phyloP scores from a whole-genome alignment of 2,113 vertebrate genomes.

The Eubucco bourcierii region DNA sequence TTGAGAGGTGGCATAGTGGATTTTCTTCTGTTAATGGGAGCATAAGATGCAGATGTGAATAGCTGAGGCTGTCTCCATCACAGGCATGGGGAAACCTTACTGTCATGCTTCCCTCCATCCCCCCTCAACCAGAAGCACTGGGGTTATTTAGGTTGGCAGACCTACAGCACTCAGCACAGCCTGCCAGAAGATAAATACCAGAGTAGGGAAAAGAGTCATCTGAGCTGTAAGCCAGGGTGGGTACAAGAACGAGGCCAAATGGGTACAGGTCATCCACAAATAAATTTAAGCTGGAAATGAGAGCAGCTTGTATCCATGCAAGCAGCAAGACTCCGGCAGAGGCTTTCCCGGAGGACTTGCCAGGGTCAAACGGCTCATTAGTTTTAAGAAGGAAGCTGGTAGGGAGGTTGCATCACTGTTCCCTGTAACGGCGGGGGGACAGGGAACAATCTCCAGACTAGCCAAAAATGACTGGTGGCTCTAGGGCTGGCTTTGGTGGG shows the following conservation, averaged over 20 bases:
- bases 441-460: background rate
- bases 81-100: background rate
- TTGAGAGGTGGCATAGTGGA: rapidly evolving
- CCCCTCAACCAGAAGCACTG: background rate
- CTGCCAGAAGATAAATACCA: conserved; percentile 26
- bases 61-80: rapidly evolving
- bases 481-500: background rate
- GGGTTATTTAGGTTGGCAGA: conserved; percentile 38
- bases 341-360: conserved; percentile 27
- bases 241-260: conserved; percentile 55
- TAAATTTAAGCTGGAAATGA: conserved; percentile 48
- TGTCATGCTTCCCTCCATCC: background rate
- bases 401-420: background rate
- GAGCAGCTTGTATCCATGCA: conserved; percentile 12
- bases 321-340: conserved; percentile 19
- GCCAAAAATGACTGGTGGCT: background rate
- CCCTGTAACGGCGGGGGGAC: rapidly evolving
- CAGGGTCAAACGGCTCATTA: conserved; percentile 43
- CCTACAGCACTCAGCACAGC: rapidly evolving
- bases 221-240: background rate
- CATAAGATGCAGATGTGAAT: background rate
- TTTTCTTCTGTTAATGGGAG: background rate
- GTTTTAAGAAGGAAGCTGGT: conserved; percentile 47
- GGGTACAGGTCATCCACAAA: conserved; percentile 41
- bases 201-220: conserved; percentile 41